Evolutionary conservation across 1,140 invertebrate genomes (phyloP).

Genomic region (Drosophila murphyi): DNA sequence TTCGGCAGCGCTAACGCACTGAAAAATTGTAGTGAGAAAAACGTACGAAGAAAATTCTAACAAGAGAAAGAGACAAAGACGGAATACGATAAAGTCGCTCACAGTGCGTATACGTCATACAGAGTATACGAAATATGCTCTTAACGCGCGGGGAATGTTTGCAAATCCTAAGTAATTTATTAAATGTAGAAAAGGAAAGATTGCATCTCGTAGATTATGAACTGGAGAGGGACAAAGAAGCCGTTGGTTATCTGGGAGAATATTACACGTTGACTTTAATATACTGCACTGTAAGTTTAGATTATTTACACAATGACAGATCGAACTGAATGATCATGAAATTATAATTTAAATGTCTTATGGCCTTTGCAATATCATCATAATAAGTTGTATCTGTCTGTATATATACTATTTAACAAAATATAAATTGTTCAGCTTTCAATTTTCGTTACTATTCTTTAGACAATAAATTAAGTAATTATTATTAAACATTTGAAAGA

Average conservation of each 20-base stretch:
- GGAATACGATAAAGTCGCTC: background rate
- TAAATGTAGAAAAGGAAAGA: background rate
- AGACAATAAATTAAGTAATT: too few relatives aligned
- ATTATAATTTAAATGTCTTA: background rate
- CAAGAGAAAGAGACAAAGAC: background rate
- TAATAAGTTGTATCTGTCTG: too few relatives aligned
- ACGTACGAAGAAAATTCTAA: background rate
- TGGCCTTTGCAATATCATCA: too few relatives aligned
- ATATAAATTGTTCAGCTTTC: too few relatives aligned
- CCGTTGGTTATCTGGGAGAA: conserved; percentile 73
- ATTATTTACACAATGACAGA: conserved; percentile 37
- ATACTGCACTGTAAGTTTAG: conserved; percentile 55
- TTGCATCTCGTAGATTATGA: conserved; percentile 37
- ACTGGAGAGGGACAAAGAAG: conserved; percentile 41
- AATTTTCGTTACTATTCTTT: too few relatives aligned
- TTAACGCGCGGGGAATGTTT: conserved; percentile 51
- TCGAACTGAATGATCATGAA: conserved; percentile 15
- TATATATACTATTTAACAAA: too few relatives aligned
- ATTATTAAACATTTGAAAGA: too few relatives aligned
- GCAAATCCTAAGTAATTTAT: conserved; percentile 41
- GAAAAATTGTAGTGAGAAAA: conserved; percentile 49
- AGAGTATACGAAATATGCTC: conserved; percentile 64
- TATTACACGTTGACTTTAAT: conserved; percentile 62
- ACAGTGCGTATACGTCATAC: conserved; percentile 45
- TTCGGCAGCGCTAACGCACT: conserved; percentile 39